phyloP scores from a whole-genome alignment of 30 jellyfish, hydroid and myxozoan species.

The Clytia hemisphaerica region DNA sequence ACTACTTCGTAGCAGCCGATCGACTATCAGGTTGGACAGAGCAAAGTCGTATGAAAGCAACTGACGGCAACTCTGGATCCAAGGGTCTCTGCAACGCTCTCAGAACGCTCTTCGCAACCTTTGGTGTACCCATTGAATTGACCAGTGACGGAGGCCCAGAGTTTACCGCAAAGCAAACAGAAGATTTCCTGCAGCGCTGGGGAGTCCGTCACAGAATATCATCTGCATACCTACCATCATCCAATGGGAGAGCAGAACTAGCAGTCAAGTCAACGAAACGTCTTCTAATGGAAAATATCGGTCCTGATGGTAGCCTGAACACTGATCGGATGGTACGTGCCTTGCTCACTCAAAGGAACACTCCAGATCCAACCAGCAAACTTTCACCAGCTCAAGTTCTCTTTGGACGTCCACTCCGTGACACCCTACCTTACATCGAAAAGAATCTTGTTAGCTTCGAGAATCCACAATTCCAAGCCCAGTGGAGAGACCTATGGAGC shows the following conservation, averaged over 20 bases:
- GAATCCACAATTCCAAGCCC: too few species aligned
- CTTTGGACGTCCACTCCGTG: neutral
- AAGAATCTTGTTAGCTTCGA: too few species aligned
- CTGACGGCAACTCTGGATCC: too few species aligned
- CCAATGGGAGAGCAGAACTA: constrained; percentile 1
- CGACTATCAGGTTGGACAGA: too few species aligned
- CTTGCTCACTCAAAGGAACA: neutral
- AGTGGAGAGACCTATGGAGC: too few species aligned
- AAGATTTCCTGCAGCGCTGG: neutral
- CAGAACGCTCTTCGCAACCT: too few species aligned
- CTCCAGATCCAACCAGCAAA: neutral
- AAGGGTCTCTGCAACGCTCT: too few species aligned
- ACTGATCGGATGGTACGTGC: neutral
- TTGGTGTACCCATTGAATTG: too few species aligned
- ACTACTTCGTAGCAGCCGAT: too few species aligned
- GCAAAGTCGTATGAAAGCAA: too few species aligned
- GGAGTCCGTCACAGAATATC: neutral
- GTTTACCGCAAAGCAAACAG: neutral
- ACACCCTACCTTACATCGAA: too few species aligned
- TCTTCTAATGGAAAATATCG: neutral
- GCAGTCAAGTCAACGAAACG: constrained; percentile 1
- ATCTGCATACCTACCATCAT: neutral
- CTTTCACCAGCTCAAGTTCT: constrained; percentile 1
- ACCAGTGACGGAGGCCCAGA: too few species aligned
- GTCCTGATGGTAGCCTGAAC: neutral